Conservation (phyloP, 2,888 invertebrate species). For the Polylopha cassiicola region DNA sequence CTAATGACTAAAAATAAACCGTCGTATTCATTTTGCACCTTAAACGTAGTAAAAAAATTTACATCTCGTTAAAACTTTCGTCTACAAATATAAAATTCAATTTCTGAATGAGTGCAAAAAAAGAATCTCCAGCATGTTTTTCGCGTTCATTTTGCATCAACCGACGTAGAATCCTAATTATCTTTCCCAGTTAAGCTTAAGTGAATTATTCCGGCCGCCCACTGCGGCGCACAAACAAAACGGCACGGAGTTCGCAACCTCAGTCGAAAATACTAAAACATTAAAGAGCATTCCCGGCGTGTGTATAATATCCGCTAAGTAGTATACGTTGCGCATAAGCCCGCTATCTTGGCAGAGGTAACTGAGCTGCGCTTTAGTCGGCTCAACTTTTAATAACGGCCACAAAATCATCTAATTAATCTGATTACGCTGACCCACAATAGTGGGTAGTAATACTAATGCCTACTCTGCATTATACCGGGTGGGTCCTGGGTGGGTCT, state of each 20-base stretch:
- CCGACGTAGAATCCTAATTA: slow-evolving; percentile 76
- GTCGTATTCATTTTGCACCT: slow-evolving; percentile 50
- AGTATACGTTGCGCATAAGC: slow-evolving; percentile 64
- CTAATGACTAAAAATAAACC: slow-evolving; percentile 54
- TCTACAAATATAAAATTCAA: slow-evolving; percentile 74
- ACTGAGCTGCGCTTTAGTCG: slow-evolving; percentile 62
- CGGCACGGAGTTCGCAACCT: slow-evolving; percentile 71
- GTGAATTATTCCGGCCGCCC: slow-evolving; percentile 75
- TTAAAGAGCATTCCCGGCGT: slow-evolving; percentile 69
- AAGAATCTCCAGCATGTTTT: slow-evolving; percentile 65
- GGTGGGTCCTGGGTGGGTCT: slow-evolving; percentile 51
- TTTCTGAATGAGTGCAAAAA: slow-evolving; percentile 74
- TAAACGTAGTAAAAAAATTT: slow-evolving; percentile 56
- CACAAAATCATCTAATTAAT: slow-evolving; percentile 75
- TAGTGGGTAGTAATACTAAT: slow-evolving; percentile 62
- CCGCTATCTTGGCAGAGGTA: slow-evolving; percentile 68
- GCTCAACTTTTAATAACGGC: slow-evolving; percentile 75
- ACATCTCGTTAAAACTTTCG: slow-evolving; percentile 71
- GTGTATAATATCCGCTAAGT: slow-evolving; percentile 72
- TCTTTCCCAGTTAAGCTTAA: slow-evolving; percentile 77
- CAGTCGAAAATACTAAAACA: slow-evolving; percentile 76
- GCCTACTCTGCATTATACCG: slow-evolving; percentile 56
- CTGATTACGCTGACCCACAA: slow-evolving; percentile 66
- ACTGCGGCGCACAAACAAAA: slow-evolving; percentile 74
- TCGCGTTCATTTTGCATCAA: slow-evolving; percentile 75